Evolutionary conservation across 2,888 invertebrate species (phyloP).

Genomic region (Diaphora mendica): DNA sequence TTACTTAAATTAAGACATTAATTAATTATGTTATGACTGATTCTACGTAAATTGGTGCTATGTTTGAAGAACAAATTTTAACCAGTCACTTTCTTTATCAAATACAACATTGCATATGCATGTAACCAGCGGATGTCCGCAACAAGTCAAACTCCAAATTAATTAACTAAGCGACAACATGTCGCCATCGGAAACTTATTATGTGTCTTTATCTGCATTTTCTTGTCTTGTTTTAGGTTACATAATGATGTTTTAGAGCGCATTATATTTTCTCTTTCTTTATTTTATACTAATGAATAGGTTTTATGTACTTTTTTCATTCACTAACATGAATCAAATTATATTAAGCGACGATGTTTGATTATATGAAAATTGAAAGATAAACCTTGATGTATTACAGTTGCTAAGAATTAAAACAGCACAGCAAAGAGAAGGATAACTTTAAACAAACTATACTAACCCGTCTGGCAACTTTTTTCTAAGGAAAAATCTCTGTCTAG

Average conservation of each 20-base stretch:
- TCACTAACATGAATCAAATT: background rate
- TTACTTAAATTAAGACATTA: background rate
- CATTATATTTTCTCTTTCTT: background rate
- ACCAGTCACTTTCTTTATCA: background rate
- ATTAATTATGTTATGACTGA: too few species aligned
- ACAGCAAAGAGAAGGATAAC: too few species aligned
- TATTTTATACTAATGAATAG: background rate
- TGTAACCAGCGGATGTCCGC: constrained; percentile 13
- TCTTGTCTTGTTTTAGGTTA: background rate
- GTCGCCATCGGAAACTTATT: constrained; percentile 17
- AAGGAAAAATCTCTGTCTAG: too few species aligned
- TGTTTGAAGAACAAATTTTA: background rate
- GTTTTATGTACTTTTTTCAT: background rate
- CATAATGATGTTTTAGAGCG: background rate
- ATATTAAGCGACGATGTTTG: background rate
- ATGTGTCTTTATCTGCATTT: constrained; percentile 30
- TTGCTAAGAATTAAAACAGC: too few species aligned
- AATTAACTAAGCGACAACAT: constrained; percentile 13
- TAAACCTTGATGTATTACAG: too few species aligned
- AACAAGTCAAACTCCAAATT: constrained; percentile 11
- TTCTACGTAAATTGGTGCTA: background rate
- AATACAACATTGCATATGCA: background rate
- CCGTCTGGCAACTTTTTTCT: too few species aligned
- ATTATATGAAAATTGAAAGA: too few species aligned
- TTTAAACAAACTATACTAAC: too few species aligned